Conservation (phyloP, 2,888 invertebrate species). For the Crioceris asparagi region DNA sequence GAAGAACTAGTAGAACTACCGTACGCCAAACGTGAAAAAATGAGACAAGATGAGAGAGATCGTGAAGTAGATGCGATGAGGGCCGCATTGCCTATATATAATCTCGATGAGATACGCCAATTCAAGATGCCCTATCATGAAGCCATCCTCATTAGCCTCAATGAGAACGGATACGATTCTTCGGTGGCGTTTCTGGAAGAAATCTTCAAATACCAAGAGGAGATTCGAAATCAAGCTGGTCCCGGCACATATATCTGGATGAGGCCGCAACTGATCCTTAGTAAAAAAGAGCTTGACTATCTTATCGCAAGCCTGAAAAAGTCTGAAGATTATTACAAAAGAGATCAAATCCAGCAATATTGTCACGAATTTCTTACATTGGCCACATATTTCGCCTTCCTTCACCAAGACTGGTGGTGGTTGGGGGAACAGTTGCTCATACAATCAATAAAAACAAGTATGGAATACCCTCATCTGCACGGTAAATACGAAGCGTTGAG, state of each 20-base stretch:
- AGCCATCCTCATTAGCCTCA: conserved; percentile 44
- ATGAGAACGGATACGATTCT: conserved; percentile 41
- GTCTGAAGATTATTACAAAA: conserved; percentile 22
- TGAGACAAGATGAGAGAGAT: too few species aligned
- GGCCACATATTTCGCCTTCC: conserved; percentile 37
- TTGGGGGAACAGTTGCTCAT: conserved; percentile 46
- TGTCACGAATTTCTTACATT: conserved; percentile 37
- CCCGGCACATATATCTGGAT: conserved; percentile 41
- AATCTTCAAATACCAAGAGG: conserved; percentile 46
- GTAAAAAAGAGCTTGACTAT: conserved; percentile 26
- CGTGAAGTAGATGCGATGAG: too few species aligned
- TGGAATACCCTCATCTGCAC: conserved; percentile 37
- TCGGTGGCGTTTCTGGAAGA: conserved; percentile 43
- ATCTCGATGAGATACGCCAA: conserved; percentile 37
- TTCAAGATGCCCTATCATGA: conserved; percentile 43
- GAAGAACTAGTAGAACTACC: too few species aligned
- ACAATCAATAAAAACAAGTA: conserved; percentile 39
- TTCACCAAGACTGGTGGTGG: conserved; percentile 40
- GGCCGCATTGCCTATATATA: conserved; percentile 31
- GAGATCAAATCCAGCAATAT: conserved; percentile 21
- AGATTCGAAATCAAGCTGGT: conserved; percentile 41
- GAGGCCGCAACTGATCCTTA: conserved; percentile 29
- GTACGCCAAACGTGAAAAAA: too few species aligned
- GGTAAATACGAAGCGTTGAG: conserved; percentile 42
- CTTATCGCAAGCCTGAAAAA: conserved; percentile 15